Evolutionary conservation across 1,140 invertebrate species (phyloP), one percentile per base, ranked within the genome.

Genomic region (Nymphalis io): DNA sequence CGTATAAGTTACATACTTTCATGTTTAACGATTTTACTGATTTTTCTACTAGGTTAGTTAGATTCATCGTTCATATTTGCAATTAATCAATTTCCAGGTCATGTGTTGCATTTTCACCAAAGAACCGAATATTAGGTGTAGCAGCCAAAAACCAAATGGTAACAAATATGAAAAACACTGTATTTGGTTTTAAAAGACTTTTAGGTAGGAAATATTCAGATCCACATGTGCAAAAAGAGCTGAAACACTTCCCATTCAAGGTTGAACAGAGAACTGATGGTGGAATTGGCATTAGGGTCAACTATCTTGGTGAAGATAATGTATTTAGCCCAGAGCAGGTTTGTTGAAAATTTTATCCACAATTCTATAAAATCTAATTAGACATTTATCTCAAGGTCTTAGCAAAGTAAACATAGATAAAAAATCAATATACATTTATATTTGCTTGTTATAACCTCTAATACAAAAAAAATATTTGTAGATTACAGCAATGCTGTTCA

Each of bases 161-260:
- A 13, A 99, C 98, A 74, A 99, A 99, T 87, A 95, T 99, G 93
- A 98, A 98, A 88, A 99, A 99, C 87, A 99, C 99, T 65, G 94
- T 99, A 60, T 95, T 95, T 93, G 96, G 96, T 60, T 98, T 99
- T 84, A 99, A 99, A 92, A 94, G 97, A 81, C 92, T 99, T 27
- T 89, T 99, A 74, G 99, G 98, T 48, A 93, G 96, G 76, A 95
- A 95, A 83, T 98, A 94, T 85, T 94, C 95, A 79, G 98, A 99
- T 93, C 96, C 97, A 13, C 93, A 95, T 79, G 95, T 97, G 53
- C 95, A 98, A 82, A 93, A 94, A 74, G 98, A 98, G 90, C 82
- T 97, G 3, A 93, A 94, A 78, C 92, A 93, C 78, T 92, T 97
- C 73, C 95, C 98, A 69, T 98, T 94, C 84, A 94, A 95, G 80